Evolutionary conservation across 2,113 vertebrate species (phyloP), one percentile per base, ranked within the genome.

Genomic region (Puntigrus tetrazona): DNA sequence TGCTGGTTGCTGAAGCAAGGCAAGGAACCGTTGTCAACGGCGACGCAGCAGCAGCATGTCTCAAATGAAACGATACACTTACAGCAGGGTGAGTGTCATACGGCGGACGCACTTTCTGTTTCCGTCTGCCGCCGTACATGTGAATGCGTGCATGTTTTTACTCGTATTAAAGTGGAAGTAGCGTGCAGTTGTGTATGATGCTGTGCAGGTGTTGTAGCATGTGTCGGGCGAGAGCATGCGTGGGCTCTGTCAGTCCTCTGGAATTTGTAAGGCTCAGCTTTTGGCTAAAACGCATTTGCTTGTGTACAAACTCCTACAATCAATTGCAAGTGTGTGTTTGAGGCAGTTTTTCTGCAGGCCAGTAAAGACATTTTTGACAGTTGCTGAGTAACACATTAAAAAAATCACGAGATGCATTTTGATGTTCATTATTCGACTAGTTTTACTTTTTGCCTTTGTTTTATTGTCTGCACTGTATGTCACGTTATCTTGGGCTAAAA

Each of bases 81-180:
- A 95, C 89, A 94, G 90, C 88, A 94, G 97, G 97, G 97, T 99
- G 93, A 97, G 96, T 89, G 79, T 81, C n/a, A 63, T 29, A 52
- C 57, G 55, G 79, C 29, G 13, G 31, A 79, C 55, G 43, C 31
- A 36, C 47, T 61, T n/a, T 78, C 34, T 80, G 14, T 74, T 41
- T 59, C 29, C 36, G 22, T 34, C 63, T 36, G 36, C 18, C 36
- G 41, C 57, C 22, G n/a, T 57, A 34, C 61, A 63, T 76, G 7
- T 36, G 9, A 55, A 55, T 14, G 36, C 18, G 36, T 57, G 8
- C 11, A 14, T 16, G 6, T 11, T n/a, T 50, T 38, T 61, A 6
- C 10, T 18, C 43, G 75, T 57, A 36, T n/a, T 77, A 4, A n/a
- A 77, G 13, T 41, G 27, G 20, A 38, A 14, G 57, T 8, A 38